These are phyloP conservation scores for Cordilura impudica DNA, from an alignment of 2,888 invertebrate genomes.

Conservation along the genomic window DNA sequence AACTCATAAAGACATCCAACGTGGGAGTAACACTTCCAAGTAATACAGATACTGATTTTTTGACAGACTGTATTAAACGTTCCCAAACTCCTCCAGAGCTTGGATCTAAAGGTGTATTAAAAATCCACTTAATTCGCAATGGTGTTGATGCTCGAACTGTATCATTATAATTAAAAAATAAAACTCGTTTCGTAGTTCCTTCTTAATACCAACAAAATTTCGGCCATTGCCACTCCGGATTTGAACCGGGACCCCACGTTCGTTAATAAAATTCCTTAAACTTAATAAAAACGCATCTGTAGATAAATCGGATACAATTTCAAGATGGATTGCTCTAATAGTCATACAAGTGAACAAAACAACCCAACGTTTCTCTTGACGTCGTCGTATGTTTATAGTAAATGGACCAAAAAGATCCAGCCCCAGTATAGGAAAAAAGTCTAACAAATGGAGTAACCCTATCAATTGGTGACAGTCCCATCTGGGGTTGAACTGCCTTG, in stretches of 20 bases:
- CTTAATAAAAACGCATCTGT: conserved; percentile 7
- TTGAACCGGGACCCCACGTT: conserved; percentile 44
- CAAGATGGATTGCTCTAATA: conserved; percentile 18
- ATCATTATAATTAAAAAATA: conserved; percentile 12
- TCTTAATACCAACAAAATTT: conserved; percentile 53
- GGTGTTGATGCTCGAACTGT: not conserved
- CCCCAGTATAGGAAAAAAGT: not conserved
- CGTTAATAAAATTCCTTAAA: conserved; percentile 22
- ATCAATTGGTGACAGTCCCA: not conserved
- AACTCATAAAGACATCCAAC: conserved; percentile 17
- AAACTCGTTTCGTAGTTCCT: conserved; percentile 13
- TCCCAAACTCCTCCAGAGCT: conserved; percentile 64
- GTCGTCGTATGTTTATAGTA: not conserved
- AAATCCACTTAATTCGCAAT: conserved; percentile 34
- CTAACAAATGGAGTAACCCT: not conserved
- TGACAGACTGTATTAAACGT: conserved; percentile 30
- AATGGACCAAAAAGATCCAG: too few species aligned
- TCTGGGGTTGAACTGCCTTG: not conserved
- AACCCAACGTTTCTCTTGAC: conserved; percentile 35
- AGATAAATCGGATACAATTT: conserved; percentile 23
- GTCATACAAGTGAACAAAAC: conserved; percentile 37
- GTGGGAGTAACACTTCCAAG: conserved; percentile 30
- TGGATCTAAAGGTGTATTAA: conserved; percentile 49
- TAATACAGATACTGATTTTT: conserved; percentile 9
- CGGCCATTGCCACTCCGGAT: conserved; percentile 58